Base-by-base conservation (phyloP, 2,113 vertebrate species). In the Trogon surrucura region DNA sequence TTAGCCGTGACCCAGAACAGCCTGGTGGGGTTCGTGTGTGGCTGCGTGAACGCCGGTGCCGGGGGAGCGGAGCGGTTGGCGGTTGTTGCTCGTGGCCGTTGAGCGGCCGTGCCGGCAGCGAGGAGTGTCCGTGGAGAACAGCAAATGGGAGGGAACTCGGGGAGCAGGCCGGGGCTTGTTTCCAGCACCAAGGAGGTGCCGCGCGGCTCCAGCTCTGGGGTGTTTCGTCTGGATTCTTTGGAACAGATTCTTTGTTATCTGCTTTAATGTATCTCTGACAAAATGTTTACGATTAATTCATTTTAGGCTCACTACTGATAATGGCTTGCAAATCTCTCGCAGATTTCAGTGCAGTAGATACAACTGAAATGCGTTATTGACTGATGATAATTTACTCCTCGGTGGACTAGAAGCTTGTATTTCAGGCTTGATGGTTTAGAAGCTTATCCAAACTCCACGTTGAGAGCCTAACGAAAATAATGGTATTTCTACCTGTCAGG, bases 101-200 rank as follows among this genome's bases (percentile, higher is more conserved):
- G 5, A 53, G 7, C 19, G 20, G 34, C 16, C 25, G 22, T 11
- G 45, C 61, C 10, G 29, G 79, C 8, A 3, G n/a, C 1, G 1
- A 10, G 29, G 58, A 1, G 5, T 11, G 41, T 8, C 5, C 27
- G 0, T 56, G 8, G 13, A 41, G 48, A 64, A 1, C 58, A 11
- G 51, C 65, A 11, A 62, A 18, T 9, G 13, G 2, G 67, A 60
- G 51, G 10, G 73, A 30, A 16, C 22, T 6, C 5, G 2, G 25
- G 54, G 64, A 45, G 7, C 19, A 29, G 71, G 71, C 48, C 44
- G 48, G 6, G 25, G 1, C 30, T 38, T 29, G 58, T 41, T 56
- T 26, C 36, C 54, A 12, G 38, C 41, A 16, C 67, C 82, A 6
- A 2, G 47, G 51, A 58, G 23, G 4, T 47, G 60, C 3, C 44